Percentiles rank a stretch among this genome's conserved stretches.
These are phyloP conservation scores for Percina caprodes DNA, from an alignment of 2,113 vertebrate species.

Conservation along the genomic window DNA sequence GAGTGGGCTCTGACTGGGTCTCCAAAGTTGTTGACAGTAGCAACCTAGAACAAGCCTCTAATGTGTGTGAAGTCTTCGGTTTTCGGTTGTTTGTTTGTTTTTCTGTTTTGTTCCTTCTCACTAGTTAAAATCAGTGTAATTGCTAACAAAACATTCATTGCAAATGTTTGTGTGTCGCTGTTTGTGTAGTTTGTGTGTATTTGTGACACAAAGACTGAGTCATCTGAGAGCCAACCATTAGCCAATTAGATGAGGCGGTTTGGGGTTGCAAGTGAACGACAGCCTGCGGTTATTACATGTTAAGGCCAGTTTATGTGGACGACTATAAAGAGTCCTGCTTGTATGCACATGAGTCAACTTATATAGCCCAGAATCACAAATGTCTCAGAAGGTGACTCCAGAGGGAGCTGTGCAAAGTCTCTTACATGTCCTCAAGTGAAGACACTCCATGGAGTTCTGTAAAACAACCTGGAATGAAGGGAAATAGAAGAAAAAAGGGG, in stretches of 20 bases:
- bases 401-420: background rate
- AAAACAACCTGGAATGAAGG: background rate
- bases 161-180: slow-evolving; percentile 9
- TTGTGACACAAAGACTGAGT: slow-evolving; percentile 39
- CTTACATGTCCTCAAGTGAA: background rate
- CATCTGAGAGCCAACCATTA: slow-evolving; percentile 41
- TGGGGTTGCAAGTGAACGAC: background rate
- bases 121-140: slow-evolving; percentile 23
- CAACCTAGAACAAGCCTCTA: slow-evolving; percentile 3
- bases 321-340: background rate
- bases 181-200: slow-evolving; percentile 25
- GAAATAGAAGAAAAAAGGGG: background rate
- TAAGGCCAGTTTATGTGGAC: background rate
- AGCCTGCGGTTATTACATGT: background rate
- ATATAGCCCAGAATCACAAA: background rate
- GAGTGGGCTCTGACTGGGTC: slow-evolving; percentile 43
- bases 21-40: slow-evolving; percentile 33
- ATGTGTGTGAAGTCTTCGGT: slow-evolving; percentile 30
- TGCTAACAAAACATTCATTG: slow-evolving; percentile 9
- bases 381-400: background rate
- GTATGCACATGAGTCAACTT: background rate
- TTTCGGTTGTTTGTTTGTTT: slow-evolving; percentile 16
- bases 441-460: background rate
- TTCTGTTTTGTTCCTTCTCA: background rate
- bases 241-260: slow-evolving; percentile 31